A percentile compares a stretch with the other conserved stretches of the same genome.
phyloP scores from a whole-genome alignment of 2,888 invertebrate species.

The Parnassius apollo region DNA sequence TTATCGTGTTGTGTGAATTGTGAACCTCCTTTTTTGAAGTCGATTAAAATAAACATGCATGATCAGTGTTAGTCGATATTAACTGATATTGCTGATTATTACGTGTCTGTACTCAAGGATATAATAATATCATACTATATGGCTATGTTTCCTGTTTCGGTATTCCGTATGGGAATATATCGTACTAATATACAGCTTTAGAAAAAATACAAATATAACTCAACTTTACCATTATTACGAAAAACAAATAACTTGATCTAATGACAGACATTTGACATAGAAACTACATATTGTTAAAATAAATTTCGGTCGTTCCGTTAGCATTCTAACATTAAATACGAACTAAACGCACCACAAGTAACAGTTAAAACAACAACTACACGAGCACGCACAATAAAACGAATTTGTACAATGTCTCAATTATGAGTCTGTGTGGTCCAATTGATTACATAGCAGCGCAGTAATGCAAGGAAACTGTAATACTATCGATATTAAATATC shows the following conservation, averaged over 20 bases:
- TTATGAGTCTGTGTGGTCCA: slow-evolving; percentile 72
- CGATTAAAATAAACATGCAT: too few relatives aligned
- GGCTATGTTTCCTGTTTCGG: too few relatives aligned
- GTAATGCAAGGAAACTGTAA: slow-evolving; percentile 62
- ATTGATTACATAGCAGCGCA: slow-evolving; percentile 56
- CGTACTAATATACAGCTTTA: too few relatives aligned
- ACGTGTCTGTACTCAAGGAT: too few relatives aligned
- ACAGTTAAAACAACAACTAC: slow-evolving; percentile 38
- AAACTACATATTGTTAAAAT: slow-evolving; percentile 16
- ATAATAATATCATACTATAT: too few relatives aligned
- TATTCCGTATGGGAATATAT: too few relatives aligned
- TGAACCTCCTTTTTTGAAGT: too few relatives aligned
- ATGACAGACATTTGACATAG: slow-evolving; percentile 4
- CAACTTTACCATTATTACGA: too few relatives aligned
- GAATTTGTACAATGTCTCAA: slow-evolving; percentile 69
- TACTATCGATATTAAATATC: slow-evolving; percentile 69
- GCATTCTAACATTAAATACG: slow-evolving; percentile 16
- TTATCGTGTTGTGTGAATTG: too few relatives aligned
- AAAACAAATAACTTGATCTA: slow-evolving; percentile 3
- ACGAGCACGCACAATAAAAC: slow-evolving; percentile 53
- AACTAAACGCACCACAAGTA: slow-evolving; percentile 9
- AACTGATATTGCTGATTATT: too few relatives aligned
- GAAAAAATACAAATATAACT: too few relatives aligned
- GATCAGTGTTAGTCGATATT: too few relatives aligned
- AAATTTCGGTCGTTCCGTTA: slow-evolving; percentile 10